Percentiles rank a stretch among this genome's conserved stretches.
Conservation (phyloP, 2,888 invertebrate species). For the Platynereis dumerilii region DNA sequence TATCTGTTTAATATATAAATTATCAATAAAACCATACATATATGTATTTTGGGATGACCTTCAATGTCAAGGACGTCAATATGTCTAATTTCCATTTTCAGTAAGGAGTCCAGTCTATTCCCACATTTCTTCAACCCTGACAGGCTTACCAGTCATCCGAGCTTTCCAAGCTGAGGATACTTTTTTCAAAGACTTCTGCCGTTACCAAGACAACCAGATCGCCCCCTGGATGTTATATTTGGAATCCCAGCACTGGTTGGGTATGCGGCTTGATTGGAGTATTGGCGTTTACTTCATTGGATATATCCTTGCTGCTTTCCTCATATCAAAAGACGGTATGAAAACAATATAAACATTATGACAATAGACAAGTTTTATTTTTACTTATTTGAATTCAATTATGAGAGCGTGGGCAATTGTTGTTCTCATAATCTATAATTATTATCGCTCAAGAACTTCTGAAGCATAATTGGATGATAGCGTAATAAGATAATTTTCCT, state of each 20-base stretch:
- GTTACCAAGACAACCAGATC: constrained; percentile 1
- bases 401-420: too few relatives aligned
- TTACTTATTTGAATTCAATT: too few relatives aligned
- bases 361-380: too few relatives aligned
- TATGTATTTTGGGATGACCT: too few relatives aligned
- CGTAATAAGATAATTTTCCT: too few relatives aligned
- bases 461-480: too few relatives aligned
- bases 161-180: neutral
- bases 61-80: too few relatives aligned
- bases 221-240: constrained; percentile 1
- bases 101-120: constrained; percentile 3
- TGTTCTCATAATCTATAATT: too few relatives aligned
- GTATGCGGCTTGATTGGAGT: neutral
- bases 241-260: neutral
- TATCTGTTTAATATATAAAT: too few relatives aligned
- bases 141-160: constrained; percentile 5
- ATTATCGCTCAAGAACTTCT: too few relatives aligned
- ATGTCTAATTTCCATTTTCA: neutral
- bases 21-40: too few relatives aligned
- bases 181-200: neutral
- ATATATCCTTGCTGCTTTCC: neutral
- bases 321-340: neutral
- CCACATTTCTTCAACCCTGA: neutral
- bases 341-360: too few relatives aligned
- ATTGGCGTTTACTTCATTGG: neutral